Evolutionary conservation across 1,140 invertebrate species (phyloP).

Genomic region (Pararge aegeria): DNA sequence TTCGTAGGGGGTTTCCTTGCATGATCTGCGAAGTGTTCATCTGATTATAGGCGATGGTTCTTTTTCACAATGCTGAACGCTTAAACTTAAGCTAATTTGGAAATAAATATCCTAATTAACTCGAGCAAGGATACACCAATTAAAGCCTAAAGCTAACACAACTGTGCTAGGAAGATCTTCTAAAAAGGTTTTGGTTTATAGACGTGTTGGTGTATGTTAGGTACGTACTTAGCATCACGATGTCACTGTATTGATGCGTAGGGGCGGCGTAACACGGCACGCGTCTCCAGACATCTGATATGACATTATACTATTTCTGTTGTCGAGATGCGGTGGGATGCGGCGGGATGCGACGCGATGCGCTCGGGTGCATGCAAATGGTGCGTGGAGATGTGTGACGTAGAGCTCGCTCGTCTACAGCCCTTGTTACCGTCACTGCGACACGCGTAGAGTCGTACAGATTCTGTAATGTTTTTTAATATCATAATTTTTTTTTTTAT

Average conservation of each 20-base stretch:
- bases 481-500: no score
- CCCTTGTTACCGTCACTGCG: constrained; percentile 52
- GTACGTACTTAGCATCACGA: not conserved
- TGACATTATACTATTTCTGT: constrained; percentile 76
- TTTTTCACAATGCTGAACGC: no score
- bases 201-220: no score
- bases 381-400: constrained; percentile 74
- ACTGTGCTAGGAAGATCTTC: not conserved
- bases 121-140: no score
- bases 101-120: no score
- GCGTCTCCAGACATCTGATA: constrained; percentile 67
- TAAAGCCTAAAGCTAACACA: not conserved
- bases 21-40: no score
- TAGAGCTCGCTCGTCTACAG: constrained; percentile 45
- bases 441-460: constrained; percentile 38
- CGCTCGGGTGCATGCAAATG: constrained; percentile 72
- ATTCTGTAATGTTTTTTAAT: not conserved
- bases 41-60: no score
- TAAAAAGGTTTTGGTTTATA: no score
- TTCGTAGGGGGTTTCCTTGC: no score
- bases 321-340: constrained; percentile 36
- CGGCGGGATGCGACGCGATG: constrained; percentile 55
- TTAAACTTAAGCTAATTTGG: no score
- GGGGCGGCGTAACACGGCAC: constrained; percentile 41
- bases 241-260: constrained; percentile 6